Evolutionary conservation across 64 coral and sea anemone species (phyloP).

Genomic region (Pocillopora damicornis): DNA sequence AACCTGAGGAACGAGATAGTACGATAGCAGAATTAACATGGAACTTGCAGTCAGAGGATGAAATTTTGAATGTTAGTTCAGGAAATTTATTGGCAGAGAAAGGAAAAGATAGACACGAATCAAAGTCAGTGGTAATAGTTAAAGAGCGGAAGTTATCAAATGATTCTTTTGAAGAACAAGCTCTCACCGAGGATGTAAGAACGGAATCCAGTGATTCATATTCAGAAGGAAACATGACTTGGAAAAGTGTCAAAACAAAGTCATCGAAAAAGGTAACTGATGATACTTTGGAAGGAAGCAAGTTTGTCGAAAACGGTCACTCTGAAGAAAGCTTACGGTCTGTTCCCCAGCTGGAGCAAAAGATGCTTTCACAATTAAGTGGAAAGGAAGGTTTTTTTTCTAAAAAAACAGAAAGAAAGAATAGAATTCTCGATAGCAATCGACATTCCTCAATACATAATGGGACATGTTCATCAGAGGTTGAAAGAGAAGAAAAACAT

Average conservation of each 20-base stretch:
- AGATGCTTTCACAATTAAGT: too few species aligned
- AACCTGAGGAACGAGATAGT: conserved; percentile 23
- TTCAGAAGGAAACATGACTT: background rate
- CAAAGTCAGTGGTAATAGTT: background rate
- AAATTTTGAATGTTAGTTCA: background rate
- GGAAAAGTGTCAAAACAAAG: background rate
- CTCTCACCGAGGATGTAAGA: background rate
- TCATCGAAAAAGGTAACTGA: background rate
- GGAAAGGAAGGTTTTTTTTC: too few species aligned
- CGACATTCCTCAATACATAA: too few species aligned
- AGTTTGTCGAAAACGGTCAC: too few species aligned
- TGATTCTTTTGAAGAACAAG: background rate
- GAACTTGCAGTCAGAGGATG: conserved; percentile 46
- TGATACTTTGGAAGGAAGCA: too few species aligned
- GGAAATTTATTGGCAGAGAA: background rate
- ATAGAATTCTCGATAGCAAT: background rate
- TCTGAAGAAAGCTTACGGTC: too few species aligned
- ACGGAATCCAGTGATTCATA: background rate
- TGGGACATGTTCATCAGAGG: background rate
- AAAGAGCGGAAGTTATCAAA: too few species aligned
- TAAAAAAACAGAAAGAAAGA: too few species aligned
- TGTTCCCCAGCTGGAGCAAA: too few species aligned
- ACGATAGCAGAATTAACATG: conserved; percentile 66
- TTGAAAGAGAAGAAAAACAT: background rate
- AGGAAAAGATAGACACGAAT: background rate